Percentiles rank a stretch among this genome's conserved stretches.
phyloP scores from a whole-genome alignment of 92 coral and sea anemone genomes.

The Porites cylindrica region DNA sequence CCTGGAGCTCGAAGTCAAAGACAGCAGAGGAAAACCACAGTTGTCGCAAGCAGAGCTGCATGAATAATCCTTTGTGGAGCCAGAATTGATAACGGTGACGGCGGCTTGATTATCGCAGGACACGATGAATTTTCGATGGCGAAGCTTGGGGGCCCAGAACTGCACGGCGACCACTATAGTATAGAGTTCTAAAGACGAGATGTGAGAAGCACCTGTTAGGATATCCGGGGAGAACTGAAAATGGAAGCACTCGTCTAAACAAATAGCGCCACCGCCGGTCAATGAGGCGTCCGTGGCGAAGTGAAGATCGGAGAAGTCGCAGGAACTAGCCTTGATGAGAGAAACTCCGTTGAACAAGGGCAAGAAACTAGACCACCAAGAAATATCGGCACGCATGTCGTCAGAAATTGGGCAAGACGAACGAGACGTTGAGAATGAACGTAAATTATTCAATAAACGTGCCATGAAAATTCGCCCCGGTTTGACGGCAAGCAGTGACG shows the following conservation, averaged over 20 bases:
- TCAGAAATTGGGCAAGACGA: not conserved
- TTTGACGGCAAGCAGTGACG: slow-evolving; percentile 33
- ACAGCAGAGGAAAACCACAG: slow-evolving; percentile 26
- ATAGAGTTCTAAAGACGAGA: slow-evolving; percentile 42
- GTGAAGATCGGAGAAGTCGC: not conserved
- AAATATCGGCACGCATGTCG: slow-evolving; percentile 12
- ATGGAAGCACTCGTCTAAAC: slow-evolving; percentile 5
- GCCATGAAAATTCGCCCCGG: slow-evolving; percentile 31
- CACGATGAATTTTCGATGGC: not conserved
- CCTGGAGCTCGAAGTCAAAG: slow-evolving; percentile 15
- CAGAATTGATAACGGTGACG: slow-evolving; percentile 18
- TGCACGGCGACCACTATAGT: slow-evolving; percentile 22
- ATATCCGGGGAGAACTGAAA: slow-evolving; percentile 13
- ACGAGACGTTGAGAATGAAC: not conserved
- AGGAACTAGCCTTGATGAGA: slow-evolving; percentile 7
- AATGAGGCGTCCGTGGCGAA: slow-evolving; percentile 35
- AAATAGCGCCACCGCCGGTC: slow-evolving; percentile 33
- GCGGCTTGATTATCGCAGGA: slow-evolving; percentile 48
- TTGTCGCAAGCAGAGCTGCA: slow-evolving; percentile 37
- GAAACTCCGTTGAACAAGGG: slow-evolving; percentile 19
- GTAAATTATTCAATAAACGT: too few relatives aligned
- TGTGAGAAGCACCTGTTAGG: not conserved
- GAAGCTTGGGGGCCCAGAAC: slow-evolving; percentile 27
- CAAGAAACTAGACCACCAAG: slow-evolving; percentile 28
- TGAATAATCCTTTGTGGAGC: not conserved